Evolutionary conservation across 2,888 invertebrate species (phyloP), one percentile per base, ranked within the genome.

Genomic region (Adelognathus sp.): DNA sequence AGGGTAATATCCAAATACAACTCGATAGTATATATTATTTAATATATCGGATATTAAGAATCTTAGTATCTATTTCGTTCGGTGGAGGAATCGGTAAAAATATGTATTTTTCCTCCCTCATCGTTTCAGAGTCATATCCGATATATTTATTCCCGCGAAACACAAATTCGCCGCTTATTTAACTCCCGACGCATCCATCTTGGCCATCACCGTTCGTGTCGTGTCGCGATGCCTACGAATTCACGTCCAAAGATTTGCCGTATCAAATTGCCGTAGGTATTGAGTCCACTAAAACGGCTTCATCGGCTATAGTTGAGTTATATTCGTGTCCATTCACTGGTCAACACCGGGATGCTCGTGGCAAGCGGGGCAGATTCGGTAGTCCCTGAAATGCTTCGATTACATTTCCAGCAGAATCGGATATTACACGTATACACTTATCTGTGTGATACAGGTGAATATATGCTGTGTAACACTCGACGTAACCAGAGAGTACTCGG

Each of bases 241-340:
- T 29, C 14, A 27, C 41, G 21, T 36, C 29, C 16, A 14, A 31
- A n/a, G n/a, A n/a, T n/a, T n/a, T n/a, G n/a, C n/a, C n/a, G n/a
- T n/a, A n/a, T 67, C 21, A n/a, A 11, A 41, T 18, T 29, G 44
- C 24, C 16, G 14, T 46, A 21, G 16, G 9, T 52, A 27, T 33
- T 36, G 44, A 11, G 44, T n/a, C n/a, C n/a, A 58, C 52, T 64
- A 33, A 52, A 16, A 44, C 41, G 50, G 36, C 41, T 67, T 66
- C 33, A 67, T 67, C 11, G 18, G 54, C 54, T 52, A 39, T 60
- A 61, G 54, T 60, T 41, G 44, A 67, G 64, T 76, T 61, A 76
- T 56, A n/a, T n/a, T 66, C 24, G 66, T 16, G 33, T 72, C 24
- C 41, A 50, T 29, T 14, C 44, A 54, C 21, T 36, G 36, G 36